A percentile compares a stretch with the other conserved stretches of the same genome.
Evolutionary conservation across 2,888 invertebrate genomes (phyloP).

Genomic region (Helicoverpa assulta): DNA sequence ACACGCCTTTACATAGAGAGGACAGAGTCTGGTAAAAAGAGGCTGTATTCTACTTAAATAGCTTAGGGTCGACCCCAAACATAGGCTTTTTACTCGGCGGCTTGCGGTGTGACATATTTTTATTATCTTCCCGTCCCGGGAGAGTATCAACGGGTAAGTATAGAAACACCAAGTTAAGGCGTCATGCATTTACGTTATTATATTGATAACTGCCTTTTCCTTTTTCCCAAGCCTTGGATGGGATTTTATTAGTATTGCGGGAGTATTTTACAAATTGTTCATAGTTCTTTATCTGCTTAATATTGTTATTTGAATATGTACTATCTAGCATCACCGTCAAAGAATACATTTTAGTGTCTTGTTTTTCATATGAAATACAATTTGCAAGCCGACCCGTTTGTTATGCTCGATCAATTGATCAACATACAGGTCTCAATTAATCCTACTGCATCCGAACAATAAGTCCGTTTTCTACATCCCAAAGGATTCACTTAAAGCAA

Average conservation of each 20-base stretch:
- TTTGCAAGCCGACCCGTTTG: too few species aligned
- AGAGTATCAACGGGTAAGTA: constrained; percentile 30
- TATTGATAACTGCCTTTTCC: constrained; percentile 23
- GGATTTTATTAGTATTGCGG: background rate
- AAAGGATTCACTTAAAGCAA: background rate
- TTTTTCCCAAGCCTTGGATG: constrained; percentile 26
- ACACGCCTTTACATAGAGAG: constrained; percentile 42
- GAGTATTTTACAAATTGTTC: background rate
- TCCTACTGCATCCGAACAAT: too few species aligned
- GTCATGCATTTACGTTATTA: constrained; percentile 48
- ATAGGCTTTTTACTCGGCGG: constrained; percentile 42
- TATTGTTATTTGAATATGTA: too few species aligned
- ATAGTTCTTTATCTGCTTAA: background rate
- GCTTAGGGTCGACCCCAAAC: constrained; percentile 51
- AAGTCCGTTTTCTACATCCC: too few species aligned
- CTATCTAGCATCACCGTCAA: too few species aligned
- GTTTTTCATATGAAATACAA: too few species aligned
- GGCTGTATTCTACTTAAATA: constrained; percentile 51
- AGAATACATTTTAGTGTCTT: too few species aligned
- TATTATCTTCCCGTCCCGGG: constrained; percentile 45
- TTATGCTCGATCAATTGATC: too few species aligned
- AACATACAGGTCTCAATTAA: too few species aligned
- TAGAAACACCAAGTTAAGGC: constrained; percentile 37
- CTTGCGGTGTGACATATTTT: constrained; percentile 52
- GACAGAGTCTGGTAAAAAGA: constrained; percentile 41